Conservation (phyloP, 2,113 vertebrate species). For the Aplodontia rufa region DNA sequence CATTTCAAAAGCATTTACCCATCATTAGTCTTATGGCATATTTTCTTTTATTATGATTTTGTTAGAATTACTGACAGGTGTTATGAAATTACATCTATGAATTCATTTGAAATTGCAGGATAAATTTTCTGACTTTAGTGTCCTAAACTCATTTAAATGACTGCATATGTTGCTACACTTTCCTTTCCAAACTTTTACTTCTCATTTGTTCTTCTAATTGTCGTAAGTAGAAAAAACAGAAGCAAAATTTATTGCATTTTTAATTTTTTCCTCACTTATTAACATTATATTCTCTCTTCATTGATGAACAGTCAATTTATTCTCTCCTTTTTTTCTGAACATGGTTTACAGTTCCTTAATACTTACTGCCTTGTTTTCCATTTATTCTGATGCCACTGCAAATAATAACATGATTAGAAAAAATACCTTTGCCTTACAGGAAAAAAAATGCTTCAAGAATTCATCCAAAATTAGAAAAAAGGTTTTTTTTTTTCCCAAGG, state of each 20-base stretch:
- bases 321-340: background rate
- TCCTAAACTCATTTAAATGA: slow-evolving; percentile 33
- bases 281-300: background rate
- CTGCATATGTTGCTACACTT: background rate
- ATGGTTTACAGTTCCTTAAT: background rate
- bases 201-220: background rate
- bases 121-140: slow-evolving; percentile 23
- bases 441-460: slow-evolving; percentile 5
- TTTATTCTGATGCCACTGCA: background rate
- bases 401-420: background rate
- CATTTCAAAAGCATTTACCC: slow-evolving; percentile 47
- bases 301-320: background rate
- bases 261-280: background rate
- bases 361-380: background rate
- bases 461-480: background rate
- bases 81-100: slow-evolving; percentile 58
- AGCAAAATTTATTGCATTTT: background rate
- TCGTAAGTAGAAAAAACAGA: background rate
- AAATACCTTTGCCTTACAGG: background rate
- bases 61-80: slow-evolving; percentile 49
- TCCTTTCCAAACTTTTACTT: background rate
- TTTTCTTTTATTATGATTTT: slow-evolving; percentile 58
- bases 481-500: background rate
- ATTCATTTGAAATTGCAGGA: slow-evolving; percentile 28
- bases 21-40: slow-evolving; percentile 51